phyloP scores from a whole-genome alignment of 2,113 vertebrate species.

The Paramormyrops kingsleyae region DNA sequence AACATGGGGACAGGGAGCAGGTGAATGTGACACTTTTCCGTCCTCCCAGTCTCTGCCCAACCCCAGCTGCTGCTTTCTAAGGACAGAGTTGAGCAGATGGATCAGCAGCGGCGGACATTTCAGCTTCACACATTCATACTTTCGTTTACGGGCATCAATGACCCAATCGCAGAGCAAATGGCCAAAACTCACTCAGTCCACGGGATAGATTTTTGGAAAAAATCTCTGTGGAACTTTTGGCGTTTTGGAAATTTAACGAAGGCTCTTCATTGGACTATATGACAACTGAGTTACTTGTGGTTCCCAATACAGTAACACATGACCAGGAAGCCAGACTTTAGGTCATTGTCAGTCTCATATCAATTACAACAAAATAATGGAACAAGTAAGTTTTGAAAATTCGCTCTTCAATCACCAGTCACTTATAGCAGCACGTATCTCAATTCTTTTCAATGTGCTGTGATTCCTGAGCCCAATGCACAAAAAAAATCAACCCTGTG shows the following conservation, averaged over 20 bases:
- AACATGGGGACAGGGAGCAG: slow-evolving; percentile 59
- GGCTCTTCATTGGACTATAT: not conserved
- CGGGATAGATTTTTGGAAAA: not conserved
- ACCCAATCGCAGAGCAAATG: not conserved
- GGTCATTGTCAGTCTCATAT: not conserved
- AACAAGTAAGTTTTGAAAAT: not conserved
- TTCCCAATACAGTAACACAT: not conserved
- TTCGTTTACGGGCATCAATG: not conserved
- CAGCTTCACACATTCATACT: not conserved
- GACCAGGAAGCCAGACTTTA: not conserved
- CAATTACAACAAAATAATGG: not conserved
- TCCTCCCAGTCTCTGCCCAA: not conserved
- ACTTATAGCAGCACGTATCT: not conserved
- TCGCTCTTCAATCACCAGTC: not conserved
- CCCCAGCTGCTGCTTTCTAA: not conserved
- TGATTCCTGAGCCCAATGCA: not conserved
- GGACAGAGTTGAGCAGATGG: not conserved
- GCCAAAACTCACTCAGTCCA: not conserved
- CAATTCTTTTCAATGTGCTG: not conserved
- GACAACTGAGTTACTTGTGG: not conserved
- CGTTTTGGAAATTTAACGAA: not conserved
- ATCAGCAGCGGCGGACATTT: not conserved
- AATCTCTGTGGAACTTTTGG: too few relatives aligned
- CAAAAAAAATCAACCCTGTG: not conserved
- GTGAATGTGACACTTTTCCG: slow-evolving; percentile 58